A percentile compares a stretch with the other conserved stretches of the same genome.
Conservation (phyloP, 2,797 vertebrate genomes). For the Clamator glandarius region DNA sequence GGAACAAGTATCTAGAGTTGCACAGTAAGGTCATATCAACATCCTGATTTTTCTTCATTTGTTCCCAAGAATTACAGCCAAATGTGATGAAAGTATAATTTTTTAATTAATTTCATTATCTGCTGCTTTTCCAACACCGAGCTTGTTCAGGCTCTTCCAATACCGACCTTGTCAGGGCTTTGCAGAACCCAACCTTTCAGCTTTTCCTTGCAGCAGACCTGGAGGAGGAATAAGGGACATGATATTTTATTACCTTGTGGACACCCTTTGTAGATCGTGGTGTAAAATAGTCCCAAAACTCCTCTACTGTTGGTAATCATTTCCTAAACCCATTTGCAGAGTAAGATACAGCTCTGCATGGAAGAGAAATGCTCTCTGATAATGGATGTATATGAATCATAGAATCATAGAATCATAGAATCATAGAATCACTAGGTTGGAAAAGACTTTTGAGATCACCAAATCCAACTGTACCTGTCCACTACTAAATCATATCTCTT, state of each 20-base stretch:
- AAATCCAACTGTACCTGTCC: too few species aligned
- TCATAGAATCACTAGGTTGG: too few species aligned
- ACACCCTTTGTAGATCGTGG: not conserved
- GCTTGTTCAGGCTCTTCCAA: too few species aligned
- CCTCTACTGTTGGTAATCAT: not conserved
- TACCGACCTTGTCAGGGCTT: not conserved
- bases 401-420: too few species aligned
- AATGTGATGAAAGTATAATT: not conserved
- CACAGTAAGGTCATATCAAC: not conserved
- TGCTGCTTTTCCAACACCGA: not conserved
- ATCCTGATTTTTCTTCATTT: not conserved
- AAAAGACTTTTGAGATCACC: too few species aligned
- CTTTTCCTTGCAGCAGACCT: not conserved
- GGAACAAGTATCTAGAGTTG: not conserved
- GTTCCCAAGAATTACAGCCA: not conserved
- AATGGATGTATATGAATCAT: fast-evolving
- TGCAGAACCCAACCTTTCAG: not conserved
- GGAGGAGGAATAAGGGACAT: not conserved
- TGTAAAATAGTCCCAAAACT: not conserved
- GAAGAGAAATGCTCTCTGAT: not conserved
- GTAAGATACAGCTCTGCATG: not conserved
- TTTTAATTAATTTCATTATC: not conserved
- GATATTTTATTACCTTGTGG: not conserved
- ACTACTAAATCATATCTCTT: too few species aligned
- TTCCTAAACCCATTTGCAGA: not conserved